Evolutionary conservation across 1,140 invertebrate genomes (phyloP).

Genomic region (Heliconius nattereri): DNA sequence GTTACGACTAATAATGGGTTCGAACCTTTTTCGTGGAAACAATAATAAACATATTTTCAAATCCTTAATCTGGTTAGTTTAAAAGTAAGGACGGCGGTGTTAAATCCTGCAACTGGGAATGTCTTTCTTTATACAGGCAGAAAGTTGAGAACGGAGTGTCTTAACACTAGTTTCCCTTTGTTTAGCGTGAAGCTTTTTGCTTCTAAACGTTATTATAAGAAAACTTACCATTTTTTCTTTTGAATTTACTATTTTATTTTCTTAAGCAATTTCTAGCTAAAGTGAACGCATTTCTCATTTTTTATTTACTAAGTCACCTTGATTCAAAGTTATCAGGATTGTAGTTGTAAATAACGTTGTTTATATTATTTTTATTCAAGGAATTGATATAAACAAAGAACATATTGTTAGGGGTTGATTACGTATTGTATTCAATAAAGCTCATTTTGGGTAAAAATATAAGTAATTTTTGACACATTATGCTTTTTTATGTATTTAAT

Average conservation of each 20-base stretch:
- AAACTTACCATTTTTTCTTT: background rate
- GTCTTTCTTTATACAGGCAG: no score
- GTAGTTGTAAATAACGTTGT: background rate
- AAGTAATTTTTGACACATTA: no score
- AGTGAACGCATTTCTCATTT: background rate
- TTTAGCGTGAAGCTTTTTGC: background rate
- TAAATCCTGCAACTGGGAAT: no score
- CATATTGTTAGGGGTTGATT: background rate
- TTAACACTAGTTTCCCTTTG: background rate
- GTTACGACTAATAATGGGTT: no score
- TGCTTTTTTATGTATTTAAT: no score
- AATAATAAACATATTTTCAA: no score
- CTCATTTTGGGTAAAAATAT: no score
- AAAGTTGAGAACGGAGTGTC: background rate
- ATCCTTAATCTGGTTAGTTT: no score
- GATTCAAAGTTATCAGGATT: background rate
- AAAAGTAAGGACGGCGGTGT: no score
- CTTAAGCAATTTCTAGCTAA: background rate
- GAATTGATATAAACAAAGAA: background rate
- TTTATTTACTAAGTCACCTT: constrained; percentile 3
- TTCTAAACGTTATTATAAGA: background rate
- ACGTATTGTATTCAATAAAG: no score
- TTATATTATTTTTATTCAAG: background rate
- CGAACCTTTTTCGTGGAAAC: background rate
- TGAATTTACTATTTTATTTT: background rate